phyloP scores from a whole-genome alignment of 2,113 vertebrate genomes.

The Hippoglossus stenolepis region DNA sequence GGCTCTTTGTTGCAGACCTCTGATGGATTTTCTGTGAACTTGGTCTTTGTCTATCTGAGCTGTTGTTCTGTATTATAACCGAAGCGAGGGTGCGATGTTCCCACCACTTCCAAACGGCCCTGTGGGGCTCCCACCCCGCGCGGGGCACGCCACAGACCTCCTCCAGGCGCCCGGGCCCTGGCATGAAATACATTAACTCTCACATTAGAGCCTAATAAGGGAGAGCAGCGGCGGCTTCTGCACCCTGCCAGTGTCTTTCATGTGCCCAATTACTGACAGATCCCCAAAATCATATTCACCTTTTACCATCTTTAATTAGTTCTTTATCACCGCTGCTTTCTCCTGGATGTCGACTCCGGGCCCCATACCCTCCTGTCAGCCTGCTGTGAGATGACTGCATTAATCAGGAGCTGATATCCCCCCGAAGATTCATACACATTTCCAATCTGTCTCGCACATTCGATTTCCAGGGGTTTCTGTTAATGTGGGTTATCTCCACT shows the following conservation, averaged over 20 bases:
- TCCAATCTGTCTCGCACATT: slow-evolving; percentile 39
- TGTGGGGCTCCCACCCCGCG: slow-evolving; percentile 69
- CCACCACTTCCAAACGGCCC: slow-evolving; percentile 68
- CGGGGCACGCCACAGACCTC: slow-evolving; percentile 45
- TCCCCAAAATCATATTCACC: slow-evolving; percentile 89
- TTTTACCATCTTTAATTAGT: slow-evolving; percentile 91
- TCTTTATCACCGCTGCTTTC: slow-evolving; percentile 84
- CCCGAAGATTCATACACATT: slow-evolving; percentile 53
- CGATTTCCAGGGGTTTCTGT: slow-evolving; percentile 56
- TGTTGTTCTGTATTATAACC: slow-evolving; percentile 73
- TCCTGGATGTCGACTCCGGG: slow-evolving; percentile 79
- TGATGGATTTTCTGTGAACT: slow-evolving; percentile 37
- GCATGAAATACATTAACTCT: slow-evolving; percentile 86
- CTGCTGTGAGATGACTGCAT: slow-evolving; percentile 64
- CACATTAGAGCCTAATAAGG: slow-evolving; percentile 90
- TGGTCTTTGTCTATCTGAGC: slow-evolving; percentile 48
- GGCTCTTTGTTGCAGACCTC: slow-evolving; percentile 17
- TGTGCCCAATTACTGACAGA: slow-evolving; percentile 90
- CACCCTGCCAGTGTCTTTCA: slow-evolving; percentile 88
- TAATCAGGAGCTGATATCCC: slow-evolving; percentile 64
- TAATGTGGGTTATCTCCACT: slow-evolving; percentile 49
- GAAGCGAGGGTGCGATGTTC: slow-evolving; percentile 59
- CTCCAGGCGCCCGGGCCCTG: slow-evolving; percentile 77
- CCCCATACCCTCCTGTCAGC: slow-evolving; percentile 50
- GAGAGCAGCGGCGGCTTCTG: slow-evolving; percentile 78